These are phyloP conservation scores for Gnatocerus cornutus DNA, from an alignment of 2,888 invertebrate species.

Conservation along the genomic window DNA sequence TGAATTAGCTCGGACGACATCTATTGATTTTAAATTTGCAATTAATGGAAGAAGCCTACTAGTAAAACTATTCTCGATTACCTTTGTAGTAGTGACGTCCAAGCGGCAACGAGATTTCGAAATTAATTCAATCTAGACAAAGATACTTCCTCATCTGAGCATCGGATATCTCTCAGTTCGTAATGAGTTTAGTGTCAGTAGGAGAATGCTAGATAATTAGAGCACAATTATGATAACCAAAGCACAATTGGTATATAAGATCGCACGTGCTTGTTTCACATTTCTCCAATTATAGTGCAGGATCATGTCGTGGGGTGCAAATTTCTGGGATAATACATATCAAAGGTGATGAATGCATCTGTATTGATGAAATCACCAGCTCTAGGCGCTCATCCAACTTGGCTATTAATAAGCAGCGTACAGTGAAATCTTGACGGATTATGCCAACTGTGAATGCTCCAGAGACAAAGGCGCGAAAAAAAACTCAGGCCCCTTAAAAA, in stretches of 20 bases:
- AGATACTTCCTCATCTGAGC: constrained; percentile 44
- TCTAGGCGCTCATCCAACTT: constrained; percentile 32
- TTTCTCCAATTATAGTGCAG: constrained; percentile 37
- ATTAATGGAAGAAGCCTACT: constrained; percentile 25
- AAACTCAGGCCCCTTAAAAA: no score
- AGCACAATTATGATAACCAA: constrained; percentile 46
- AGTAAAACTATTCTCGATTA: constrained; percentile 34
- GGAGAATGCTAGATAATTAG: constrained; percentile 47
- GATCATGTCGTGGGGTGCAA: constrained; percentile 35
- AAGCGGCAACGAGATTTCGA: constrained; percentile 44
- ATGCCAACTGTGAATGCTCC: constrained; percentile 5
- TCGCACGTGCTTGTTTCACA: constrained; percentile 42
- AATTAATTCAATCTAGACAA: constrained; percentile 48
- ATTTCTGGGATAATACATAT: constrained; percentile 40
- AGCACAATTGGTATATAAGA: constrained; percentile 37
- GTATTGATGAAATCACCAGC: constrained; percentile 37
- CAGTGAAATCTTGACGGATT: constrained; percentile 38
- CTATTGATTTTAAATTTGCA: constrained; percentile 25
- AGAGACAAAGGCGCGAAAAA: no score
- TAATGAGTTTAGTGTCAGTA: constrained; percentile 47
- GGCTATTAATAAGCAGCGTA: constrained; percentile 38
- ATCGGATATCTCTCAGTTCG: constrained; percentile 47
- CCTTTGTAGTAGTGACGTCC: constrained; percentile 41
- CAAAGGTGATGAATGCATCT: constrained; percentile 45
- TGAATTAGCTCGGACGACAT: constrained; percentile 18